Conservation (phyloP, 2,888 invertebrate species). For the Dinocampus coccinellae region DNA sequence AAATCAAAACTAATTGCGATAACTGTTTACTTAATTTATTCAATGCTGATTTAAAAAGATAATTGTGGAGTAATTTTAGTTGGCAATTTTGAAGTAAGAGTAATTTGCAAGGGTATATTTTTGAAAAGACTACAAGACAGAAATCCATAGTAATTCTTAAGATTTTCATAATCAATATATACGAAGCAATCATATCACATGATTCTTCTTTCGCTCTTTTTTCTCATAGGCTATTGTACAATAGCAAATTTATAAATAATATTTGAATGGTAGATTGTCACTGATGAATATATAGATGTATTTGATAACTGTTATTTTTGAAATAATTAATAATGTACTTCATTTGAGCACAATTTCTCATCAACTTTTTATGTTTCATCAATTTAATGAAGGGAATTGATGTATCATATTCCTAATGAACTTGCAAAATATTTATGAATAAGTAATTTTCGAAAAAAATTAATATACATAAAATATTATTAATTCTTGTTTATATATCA, state of each 20-base stretch:
- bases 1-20: too few relatives aligned
- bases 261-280: constrained; percentile 9
- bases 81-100: too few relatives aligned
- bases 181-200: constrained; percentile 59
- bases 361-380: background rate
- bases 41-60: too few relatives aligned
- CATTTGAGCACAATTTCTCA: constrained; percentile 38
- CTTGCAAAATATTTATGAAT: too few relatives aligned
- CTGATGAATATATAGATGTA: constrained; percentile 33
- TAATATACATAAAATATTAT: too few relatives aligned
- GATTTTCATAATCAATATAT: constrained; percentile 22
- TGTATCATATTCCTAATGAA: too few relatives aligned
- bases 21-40: too few relatives aligned
- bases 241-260: constrained; percentile 28
- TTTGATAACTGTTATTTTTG: constrained; percentile 41
- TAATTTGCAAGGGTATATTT: too few relatives aligned
- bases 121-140: too few relatives aligned
- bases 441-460: too few relatives aligned
- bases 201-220: constrained; percentile 52
- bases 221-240: background rate
- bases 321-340: constrained; percentile 30
- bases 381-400: background rate
- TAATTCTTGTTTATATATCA: too few relatives aligned
- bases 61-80: too few relatives aligned
- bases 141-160: background rate